These are phyloP conservation scores for Gracilinanus agilis DNA, from an alignment of 2,113 vertebrate species.

Conservation along the genomic window DNA sequence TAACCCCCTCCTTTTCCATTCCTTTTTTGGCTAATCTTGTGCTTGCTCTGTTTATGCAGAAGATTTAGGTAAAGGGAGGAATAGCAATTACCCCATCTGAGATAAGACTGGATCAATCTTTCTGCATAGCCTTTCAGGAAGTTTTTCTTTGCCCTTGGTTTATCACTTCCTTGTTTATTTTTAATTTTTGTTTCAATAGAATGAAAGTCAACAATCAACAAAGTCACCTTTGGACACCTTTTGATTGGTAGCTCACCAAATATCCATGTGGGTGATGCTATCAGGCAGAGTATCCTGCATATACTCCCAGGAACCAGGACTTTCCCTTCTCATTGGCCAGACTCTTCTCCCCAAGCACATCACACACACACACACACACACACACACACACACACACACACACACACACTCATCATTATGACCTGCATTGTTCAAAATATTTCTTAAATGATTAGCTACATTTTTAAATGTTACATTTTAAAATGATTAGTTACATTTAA, in stretches of 20 bases:
- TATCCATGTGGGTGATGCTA: not conserved
- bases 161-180: not conserved
- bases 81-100: slow-evolving; percentile 18
- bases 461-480: not conserved
- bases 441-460: not conserved
- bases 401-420: not conserved
- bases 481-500: not conserved
- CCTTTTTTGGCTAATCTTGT: not conserved
- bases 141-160: slow-evolving; percentile 11
- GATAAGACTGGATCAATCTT: not conserved
- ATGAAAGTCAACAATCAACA: not conserved
- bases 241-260: not conserved
- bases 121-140: slow-evolving; percentile 38
- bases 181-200: slow-evolving; percentile 43
- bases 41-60: not conserved
- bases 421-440: not conserved
- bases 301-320: not conserved
- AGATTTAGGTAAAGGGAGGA: not conserved
- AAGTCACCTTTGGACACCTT: not conserved
- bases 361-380: not conserved
- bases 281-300: not conserved
- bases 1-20: too few relatives aligned
- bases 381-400: not conserved
- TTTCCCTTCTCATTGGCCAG: not conserved
- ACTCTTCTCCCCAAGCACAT: not conserved